These are phyloP conservation scores for Onychomys leucogaster DNA, from an alignment of 2,797 vertebrate species.

Conservation along the genomic window DNA sequence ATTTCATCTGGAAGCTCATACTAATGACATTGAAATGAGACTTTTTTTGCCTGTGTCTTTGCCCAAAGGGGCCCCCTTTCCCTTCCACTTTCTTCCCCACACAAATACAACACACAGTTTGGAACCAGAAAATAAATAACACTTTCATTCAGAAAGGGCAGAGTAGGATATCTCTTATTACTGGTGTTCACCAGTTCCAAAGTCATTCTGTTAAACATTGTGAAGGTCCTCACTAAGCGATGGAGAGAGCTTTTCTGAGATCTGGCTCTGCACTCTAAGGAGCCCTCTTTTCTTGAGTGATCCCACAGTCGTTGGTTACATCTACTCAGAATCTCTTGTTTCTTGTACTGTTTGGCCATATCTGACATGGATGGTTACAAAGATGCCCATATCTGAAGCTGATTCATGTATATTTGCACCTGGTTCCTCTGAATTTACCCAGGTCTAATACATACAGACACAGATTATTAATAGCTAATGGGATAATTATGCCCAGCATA, in stretches of 20 bases:
- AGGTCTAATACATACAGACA: not conserved
- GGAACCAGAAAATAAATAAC: not conserved
- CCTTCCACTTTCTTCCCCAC: no score
- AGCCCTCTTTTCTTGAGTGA: not conserved
- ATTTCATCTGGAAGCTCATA: not conserved
- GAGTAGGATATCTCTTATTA: not conserved
- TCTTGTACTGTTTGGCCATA: not conserved
- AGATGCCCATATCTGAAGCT: not conserved
- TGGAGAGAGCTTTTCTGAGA: not conserved
- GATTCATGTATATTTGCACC: not conserved
- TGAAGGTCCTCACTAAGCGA: not conserved
- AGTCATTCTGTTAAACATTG: not conserved
- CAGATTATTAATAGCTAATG: not conserved
- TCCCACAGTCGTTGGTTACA: not conserved
- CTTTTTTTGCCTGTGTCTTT: not conserved
- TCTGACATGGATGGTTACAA: not conserved
- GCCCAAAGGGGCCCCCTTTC: not conserved
- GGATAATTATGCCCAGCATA: not conserved
- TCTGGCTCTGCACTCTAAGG: not conserved
- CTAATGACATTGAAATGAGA: not conserved
- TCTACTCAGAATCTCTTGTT: not conserved
- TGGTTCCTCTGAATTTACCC: not conserved
- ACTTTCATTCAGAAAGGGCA: not conserved
- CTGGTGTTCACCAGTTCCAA: not conserved
- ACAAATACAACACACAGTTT: not conserved